phyloP scores from a whole-genome alignment of 1,140 invertebrate species.

The Brachionus rotundiformis region DNA sequence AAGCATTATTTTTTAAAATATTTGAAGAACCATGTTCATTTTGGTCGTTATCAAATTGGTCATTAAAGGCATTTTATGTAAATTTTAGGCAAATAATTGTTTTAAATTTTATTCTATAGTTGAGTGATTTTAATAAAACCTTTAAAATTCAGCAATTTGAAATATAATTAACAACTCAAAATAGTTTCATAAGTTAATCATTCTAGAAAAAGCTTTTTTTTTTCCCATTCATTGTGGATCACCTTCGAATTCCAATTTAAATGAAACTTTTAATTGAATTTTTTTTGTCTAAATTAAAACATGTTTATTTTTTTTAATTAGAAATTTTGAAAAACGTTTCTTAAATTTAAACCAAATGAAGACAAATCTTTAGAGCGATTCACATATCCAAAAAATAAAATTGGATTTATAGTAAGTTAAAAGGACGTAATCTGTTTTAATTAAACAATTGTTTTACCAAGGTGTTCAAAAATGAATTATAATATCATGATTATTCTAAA shows the following conservation, averaged over 20 bases:
- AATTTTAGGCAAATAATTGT: neutral
- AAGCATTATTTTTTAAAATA: neutral
- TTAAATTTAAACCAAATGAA: neutral
- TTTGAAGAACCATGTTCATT: no score
- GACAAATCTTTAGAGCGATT: neutral
- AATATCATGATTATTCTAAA: neutral
- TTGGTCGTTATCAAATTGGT: neutral
- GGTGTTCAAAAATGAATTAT: neutral
- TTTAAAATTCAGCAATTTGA: neutral
- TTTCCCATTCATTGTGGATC: neutral
- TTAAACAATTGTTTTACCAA: neutral
- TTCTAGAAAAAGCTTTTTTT: neutral
- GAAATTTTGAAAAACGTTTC: neutral
- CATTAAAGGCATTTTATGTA: neutral
- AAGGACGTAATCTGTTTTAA: neutral
- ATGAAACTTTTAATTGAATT: neutral
- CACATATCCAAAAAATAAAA: neutral
- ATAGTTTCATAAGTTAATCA: neutral
- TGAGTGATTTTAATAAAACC: neutral
- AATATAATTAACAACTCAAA: neutral
- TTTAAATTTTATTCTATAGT: neutral
- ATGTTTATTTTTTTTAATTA: constrained; percentile 4
- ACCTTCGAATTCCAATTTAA: neutral
- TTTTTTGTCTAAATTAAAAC: neutral
- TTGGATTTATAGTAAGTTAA: constrained; percentile 2